phyloP scores from a whole-genome alignment of 2,888 invertebrate species.

The Plagodis dolabraria region DNA sequence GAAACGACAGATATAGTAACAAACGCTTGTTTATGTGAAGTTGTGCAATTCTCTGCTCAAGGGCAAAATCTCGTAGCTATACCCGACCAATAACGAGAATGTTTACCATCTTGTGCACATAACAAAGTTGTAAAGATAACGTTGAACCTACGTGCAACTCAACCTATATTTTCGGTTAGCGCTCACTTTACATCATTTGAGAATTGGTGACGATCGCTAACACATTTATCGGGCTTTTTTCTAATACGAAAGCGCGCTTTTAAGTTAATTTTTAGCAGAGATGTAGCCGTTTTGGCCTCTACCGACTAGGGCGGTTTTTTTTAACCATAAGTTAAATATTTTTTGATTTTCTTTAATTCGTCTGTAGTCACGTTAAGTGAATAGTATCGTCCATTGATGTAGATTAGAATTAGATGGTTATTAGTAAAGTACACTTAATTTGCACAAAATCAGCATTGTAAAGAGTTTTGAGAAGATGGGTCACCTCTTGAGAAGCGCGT shows the following conservation, averaged over 20 bases:
- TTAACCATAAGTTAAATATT: slow-evolving; percentile 49
- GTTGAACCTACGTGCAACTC: slow-evolving; percentile 53
- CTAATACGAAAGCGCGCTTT: slow-evolving; percentile 53
- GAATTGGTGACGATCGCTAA: slow-evolving; percentile 63
- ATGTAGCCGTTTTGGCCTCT: slow-evolving; percentile 74
- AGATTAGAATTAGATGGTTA: slow-evolving; percentile 45
- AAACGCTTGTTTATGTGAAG: background rate
- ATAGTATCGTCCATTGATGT: slow-evolving; percentile 33
- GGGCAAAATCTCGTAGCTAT: slow-evolving; percentile 3
- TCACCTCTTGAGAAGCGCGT: slow-evolving; percentile 73
- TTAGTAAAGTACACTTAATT: slow-evolving; percentile 60
- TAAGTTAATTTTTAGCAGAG: slow-evolving; percentile 57
- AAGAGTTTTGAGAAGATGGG: slow-evolving; percentile 66
- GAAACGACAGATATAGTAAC: too few relatives aligned
- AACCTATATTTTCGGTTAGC: slow-evolving; percentile 78
- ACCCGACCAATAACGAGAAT: slow-evolving; percentile 22
- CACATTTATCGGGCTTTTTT: slow-evolving; percentile 68
- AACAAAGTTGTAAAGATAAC: slow-evolving; percentile 27
- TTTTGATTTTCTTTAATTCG: slow-evolving; percentile 38
- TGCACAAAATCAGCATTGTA: slow-evolving; percentile 76
- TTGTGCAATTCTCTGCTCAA: background rate
- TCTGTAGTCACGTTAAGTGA: slow-evolving; percentile 44
- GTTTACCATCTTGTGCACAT: slow-evolving; percentile 26
- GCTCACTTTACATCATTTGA: slow-evolving; percentile 73
- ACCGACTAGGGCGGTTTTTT: slow-evolving; percentile 74